phyloP scores from a whole-genome alignment of 1,140 invertebrate genomes.

The Protaetia brevitarsis region DNA sequence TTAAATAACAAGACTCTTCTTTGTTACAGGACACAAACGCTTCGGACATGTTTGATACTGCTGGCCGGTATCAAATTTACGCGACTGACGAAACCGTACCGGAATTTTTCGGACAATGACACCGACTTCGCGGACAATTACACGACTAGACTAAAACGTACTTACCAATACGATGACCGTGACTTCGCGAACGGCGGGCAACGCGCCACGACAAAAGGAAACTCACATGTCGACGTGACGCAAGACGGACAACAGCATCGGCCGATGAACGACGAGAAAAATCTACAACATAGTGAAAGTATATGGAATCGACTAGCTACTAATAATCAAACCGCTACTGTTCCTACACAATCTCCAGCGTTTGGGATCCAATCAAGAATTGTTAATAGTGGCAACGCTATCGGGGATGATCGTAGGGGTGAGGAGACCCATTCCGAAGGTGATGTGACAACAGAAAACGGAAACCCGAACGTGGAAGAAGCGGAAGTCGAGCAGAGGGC shows the following conservation, averaged over 20 bases:
- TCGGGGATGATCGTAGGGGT: not conserved
- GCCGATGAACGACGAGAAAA: not conserved
- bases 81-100: slow-evolving; percentile 9
- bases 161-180: slow-evolving; percentile 2
- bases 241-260: not conserved
- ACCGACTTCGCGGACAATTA: slow-evolving; percentile 4
- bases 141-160: not conserved
- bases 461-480: not conserved
- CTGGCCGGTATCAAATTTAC: slow-evolving; percentile 15
- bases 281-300: not conserved
- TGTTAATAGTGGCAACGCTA: not conserved
- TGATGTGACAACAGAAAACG: not conserved
- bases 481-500: not conserved
- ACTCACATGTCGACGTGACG: not conserved
- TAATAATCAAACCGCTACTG: not conserved
- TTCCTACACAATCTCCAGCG: too few species aligned
- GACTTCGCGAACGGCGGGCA: not conserved
- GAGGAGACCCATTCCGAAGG: not conserved
- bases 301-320: not conserved
- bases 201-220: not conserved
- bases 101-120: slow-evolving; percentile 16
- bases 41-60: slow-evolving; percentile 16
- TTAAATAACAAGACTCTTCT: not conserved
- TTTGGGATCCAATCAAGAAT: not conserved
- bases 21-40: not conserved